Conservation (phyloP, 2,888 invertebrate genomes). For the Ectropis crepuscularia region DNA sequence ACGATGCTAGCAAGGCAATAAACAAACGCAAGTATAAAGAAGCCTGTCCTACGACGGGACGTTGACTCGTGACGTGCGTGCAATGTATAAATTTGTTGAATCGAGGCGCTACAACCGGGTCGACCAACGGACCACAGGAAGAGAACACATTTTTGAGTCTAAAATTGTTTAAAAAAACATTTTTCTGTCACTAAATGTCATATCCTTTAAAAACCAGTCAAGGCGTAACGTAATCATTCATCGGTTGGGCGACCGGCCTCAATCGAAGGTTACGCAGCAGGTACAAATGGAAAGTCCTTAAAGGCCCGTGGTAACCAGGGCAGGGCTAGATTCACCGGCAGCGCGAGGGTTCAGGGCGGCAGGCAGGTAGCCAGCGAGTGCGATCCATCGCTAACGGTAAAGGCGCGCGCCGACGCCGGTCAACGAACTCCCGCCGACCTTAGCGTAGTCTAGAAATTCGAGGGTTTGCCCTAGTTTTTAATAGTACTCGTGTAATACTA, state of each 20-base stretch:
- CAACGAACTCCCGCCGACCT: slow-evolving; percentile 74
- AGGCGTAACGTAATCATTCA: slow-evolving; percentile 29
- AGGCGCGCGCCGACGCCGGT: slow-evolving; percentile 69
- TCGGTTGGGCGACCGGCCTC: slow-evolving; percentile 25
- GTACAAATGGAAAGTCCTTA: slow-evolving; percentile 25
- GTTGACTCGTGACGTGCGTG: slow-evolving; percentile 35
- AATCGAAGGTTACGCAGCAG: slow-evolving; percentile 22
- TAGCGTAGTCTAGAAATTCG: slow-evolving; percentile 74
- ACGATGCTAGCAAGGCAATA: slow-evolving; percentile 8
- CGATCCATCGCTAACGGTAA: slow-evolving; percentile 70
- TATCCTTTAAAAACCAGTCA: slow-evolving; percentile 25
- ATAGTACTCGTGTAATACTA: slow-evolving; percentile 19
- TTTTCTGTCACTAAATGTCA: slow-evolving; percentile 12
- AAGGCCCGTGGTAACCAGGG: slow-evolving; percentile 16
- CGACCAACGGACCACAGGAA: slow-evolving; percentile 25
- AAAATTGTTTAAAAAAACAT: slow-evolving; percentile 3
- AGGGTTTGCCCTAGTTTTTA: slow-evolving; percentile 72
- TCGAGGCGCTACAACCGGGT: slow-evolving; percentile 27
- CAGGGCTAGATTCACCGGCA: slow-evolving; percentile 31
- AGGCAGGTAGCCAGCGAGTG: slow-evolving; percentile 52
- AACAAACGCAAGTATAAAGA: slow-evolving; percentile 23
- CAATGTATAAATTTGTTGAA: slow-evolving; percentile 30
- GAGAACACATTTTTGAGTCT: slow-evolving; percentile 4
- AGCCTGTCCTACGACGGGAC: slow-evolving; percentile 25
- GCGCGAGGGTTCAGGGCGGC: slow-evolving; percentile 56